Conservation (phyloP, 2,888 invertebrate species). For the Ochlodes sylvanus region DNA sequence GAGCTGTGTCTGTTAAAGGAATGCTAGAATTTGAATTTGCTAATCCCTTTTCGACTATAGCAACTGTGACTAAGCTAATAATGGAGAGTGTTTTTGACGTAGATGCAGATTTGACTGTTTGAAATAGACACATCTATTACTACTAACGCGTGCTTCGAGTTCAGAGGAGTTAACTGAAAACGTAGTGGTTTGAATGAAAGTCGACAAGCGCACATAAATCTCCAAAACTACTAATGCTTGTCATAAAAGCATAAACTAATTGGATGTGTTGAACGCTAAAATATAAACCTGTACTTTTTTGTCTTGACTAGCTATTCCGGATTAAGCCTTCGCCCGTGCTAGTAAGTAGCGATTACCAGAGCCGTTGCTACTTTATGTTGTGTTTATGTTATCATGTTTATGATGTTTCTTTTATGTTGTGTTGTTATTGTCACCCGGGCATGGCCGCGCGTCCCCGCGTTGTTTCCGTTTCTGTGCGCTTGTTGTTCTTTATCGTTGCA, state of each 20-base stretch:
- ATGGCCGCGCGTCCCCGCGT: constrained; percentile 78
- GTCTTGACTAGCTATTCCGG: constrained; percentile 96
- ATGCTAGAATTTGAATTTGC: constrained; percentile 49
- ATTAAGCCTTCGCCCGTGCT: constrained; percentile 99
- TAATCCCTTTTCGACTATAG: constrained; percentile 47
- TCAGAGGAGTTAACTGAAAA: constrained; percentile 54
- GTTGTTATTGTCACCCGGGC: constrained; percentile 73
- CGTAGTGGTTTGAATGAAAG: constrained; percentile 56
- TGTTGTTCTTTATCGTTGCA: constrained; percentile 78
- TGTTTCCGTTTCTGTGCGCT: constrained; percentile 81
- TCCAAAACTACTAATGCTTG: constrained; percentile 63
- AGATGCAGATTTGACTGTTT: constrained; percentile 46
- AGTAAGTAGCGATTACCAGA: constrained; percentile 92
- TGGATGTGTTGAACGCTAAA: constrained; percentile 57
- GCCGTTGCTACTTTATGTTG: constrained; percentile 76
- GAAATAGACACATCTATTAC: constrained; percentile 59
- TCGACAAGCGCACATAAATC: constrained; percentile 83
- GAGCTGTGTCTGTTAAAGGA: constrained; percentile 53
- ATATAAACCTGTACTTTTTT: constrained; percentile 69
- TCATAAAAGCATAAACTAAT: constrained; percentile 61
- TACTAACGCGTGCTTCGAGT: constrained; percentile 72
- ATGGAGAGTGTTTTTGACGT: constrained; percentile 45
- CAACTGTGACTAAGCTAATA: constrained; percentile 47
- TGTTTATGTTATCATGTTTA: constrained; percentile 53
- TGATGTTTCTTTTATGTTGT: constrained; percentile 53